Percentiles rank a stretch among this genome's conserved stretches.
Conservation (phyloP, 2,888 invertebrate genomes). For the Brachypalpus laphriformis region DNA sequence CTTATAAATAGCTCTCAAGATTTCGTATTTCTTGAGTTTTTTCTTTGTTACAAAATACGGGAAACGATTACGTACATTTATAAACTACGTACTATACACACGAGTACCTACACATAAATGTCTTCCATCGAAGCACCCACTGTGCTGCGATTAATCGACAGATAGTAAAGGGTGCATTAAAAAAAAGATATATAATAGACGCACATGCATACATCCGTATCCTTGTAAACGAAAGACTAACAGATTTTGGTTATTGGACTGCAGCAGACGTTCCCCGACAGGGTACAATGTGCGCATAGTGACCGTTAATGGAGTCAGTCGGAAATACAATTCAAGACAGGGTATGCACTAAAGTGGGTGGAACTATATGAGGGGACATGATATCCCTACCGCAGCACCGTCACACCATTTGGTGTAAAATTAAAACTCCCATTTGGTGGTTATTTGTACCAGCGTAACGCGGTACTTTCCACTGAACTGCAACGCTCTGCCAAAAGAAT, state of each 20-base stretch:
- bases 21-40: no score
- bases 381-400: not conserved
- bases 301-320: conserved; percentile 25
- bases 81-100: no score
- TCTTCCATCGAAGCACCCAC: not conserved
- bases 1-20: no score
- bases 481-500: not conserved
- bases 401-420: conserved; percentile 29
- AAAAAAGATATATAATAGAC: not conserved
- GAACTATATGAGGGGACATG: not conserved
- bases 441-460: conserved; percentile 21
- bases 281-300: not conserved
- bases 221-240: not conserved
- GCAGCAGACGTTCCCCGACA: conserved; percentile 8
- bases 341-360: not conserved
- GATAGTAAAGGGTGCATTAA: not conserved
- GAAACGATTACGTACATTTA: no score
- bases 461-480: not conserved
- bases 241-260: conserved; percentile 42
- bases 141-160: not conserved
- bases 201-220: not conserved
- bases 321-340: not conserved
- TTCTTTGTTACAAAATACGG: no score
- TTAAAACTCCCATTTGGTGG: conserved; percentile 19
- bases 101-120: not conserved